Base-by-base conservation (phyloP, 2,888 invertebrate species). In the Lissocephala sabroskyi region DNA sequence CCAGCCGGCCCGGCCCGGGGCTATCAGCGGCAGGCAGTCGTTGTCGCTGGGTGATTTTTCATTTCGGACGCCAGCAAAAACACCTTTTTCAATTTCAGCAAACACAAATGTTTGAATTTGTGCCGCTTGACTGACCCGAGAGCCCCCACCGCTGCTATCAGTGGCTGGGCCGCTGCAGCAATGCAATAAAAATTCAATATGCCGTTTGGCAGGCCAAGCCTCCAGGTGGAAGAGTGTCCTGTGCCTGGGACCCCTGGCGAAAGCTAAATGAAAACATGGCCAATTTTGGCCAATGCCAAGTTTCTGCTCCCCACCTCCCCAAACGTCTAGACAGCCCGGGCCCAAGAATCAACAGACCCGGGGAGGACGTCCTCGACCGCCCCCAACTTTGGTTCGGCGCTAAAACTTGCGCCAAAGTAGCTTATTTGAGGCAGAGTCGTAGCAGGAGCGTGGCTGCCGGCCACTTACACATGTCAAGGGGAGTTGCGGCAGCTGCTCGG, bases 41-140 rank as follows among this genome's bases (percentile, higher is more conserved):
- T 19, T n/a, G 11, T 4, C 11, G n/a, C n/a, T 37, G 11, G 49
- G 62, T 75, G 76, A 70, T 70, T 70, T 70, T 70, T 70, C 76
- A 70, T 70, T 70, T 70, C 68, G 51, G 63, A 65, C 73, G n/a
- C n/a, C n/a, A n/a, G n/a, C n/a, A n/a, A n/a, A n/a, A 59, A 76
- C 76, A 70, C 76, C 73, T 76, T 70, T 68, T 70, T 62, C 68
- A 70, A 70, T 70, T 70, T 70, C 68, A 70, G 76, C 65, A 65
- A 23, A 65, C 65, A 70, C 68, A 76, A 70, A 70, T 67, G 66
- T 62, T 62, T 68, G 65, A 62, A 63, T 62, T 62, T 62, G 62
- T 63, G 60, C 60, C 64, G 60, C 60, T 48, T 48, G 62, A 62
- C 52, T 59, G 60, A 56, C 52, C 40, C 33, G 42, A 29, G 36